phyloP scores from a whole-genome alignment of 1,140 invertebrate genomes.

The Micrasema minimum region DNA sequence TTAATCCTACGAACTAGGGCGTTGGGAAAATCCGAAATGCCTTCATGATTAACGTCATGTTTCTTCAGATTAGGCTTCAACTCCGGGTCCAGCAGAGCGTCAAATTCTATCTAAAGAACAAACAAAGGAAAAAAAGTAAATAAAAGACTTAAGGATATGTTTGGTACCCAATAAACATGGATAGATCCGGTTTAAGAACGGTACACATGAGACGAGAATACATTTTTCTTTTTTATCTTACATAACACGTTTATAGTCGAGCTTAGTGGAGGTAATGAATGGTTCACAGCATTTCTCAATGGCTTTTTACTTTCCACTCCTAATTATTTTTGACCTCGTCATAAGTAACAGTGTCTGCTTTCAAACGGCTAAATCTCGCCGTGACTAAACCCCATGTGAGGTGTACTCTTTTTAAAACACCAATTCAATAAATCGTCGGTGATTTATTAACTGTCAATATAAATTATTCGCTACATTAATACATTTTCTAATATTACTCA shows the following conservation, averaged over 20 bases:
- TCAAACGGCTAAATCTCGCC: constrained; percentile 11
- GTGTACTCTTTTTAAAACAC: background rate
- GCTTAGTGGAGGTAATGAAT: constrained; percentile 23
- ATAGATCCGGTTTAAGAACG: constrained; percentile 31
- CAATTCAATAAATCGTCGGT: background rate
- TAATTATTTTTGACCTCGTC: constrained; percentile 31
- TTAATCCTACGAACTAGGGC: background rate
- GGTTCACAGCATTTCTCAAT: constrained; percentile 28
- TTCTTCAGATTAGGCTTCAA: background rate
- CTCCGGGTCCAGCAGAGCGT: background rate
- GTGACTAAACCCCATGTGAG: constrained; percentile 1
- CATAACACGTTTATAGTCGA: constrained; percentile 10
- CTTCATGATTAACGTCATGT: background rate
- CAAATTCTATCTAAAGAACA: background rate
- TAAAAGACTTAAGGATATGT: constrained; percentile 14
- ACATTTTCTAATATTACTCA: background rate
- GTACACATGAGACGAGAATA: constrained; percentile 1
- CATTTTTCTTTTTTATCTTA: background rate
- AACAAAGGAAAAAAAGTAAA: background rate
- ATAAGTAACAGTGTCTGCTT: constrained; percentile 27
- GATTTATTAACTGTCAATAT: background rate
- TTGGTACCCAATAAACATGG: background rate
- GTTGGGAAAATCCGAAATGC: background rate
- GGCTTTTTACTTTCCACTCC: constrained; percentile 25
- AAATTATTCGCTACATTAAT: constrained; percentile 7